These are phyloP conservation scores for Megaustenia siamemsis DNA, from an alignment of 2,888 invertebrate species.

Conservation along the genomic window DNA sequence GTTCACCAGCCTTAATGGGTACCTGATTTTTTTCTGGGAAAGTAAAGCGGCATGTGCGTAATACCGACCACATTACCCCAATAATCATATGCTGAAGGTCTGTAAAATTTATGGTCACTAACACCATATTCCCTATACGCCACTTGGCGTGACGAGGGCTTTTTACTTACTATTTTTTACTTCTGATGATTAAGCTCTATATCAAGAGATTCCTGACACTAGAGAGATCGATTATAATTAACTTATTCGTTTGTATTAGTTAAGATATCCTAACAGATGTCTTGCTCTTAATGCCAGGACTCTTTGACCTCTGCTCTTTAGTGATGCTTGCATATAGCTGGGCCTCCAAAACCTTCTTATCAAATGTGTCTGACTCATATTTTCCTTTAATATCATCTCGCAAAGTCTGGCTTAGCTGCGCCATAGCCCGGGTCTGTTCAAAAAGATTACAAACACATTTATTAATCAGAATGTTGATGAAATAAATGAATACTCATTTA, in stretches of 20 bases:
- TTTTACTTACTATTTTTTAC: no score
- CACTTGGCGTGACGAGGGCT: no score
- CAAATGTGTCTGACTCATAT: slow-evolving; percentile 71
- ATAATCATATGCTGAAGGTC: no score
- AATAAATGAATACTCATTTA: no score
- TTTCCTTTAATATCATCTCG: slow-evolving; percentile 71
- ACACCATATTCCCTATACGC: no score
- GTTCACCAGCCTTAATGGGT: no score
- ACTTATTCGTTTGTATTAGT: neutral
- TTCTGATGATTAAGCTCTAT: no score
- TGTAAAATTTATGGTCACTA: no score
- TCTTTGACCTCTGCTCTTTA: slow-evolving; percentile 17
- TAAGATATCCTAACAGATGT: slow-evolving; percentile 38
- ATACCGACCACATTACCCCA: no score
- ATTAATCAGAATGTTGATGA: neutral
- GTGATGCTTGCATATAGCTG: slow-evolving; percentile 70
- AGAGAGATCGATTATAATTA: neutral
- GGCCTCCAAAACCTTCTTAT: slow-evolving; percentile 71
- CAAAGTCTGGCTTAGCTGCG: slow-evolving; percentile 70
- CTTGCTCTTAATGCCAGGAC: slow-evolving; percentile 31
- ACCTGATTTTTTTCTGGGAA: no score
- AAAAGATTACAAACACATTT: slow-evolving; percentile 24
- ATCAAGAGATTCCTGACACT: no score
- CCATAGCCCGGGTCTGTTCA: slow-evolving; percentile 73
- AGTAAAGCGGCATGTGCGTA: no score